Percentiles rank a stretch among this genome's conserved stretches.
These are phyloP conservation scores for Polyploca ridens DNA, from an alignment of 2,888 invertebrate species.

Conservation along the genomic window DNA sequence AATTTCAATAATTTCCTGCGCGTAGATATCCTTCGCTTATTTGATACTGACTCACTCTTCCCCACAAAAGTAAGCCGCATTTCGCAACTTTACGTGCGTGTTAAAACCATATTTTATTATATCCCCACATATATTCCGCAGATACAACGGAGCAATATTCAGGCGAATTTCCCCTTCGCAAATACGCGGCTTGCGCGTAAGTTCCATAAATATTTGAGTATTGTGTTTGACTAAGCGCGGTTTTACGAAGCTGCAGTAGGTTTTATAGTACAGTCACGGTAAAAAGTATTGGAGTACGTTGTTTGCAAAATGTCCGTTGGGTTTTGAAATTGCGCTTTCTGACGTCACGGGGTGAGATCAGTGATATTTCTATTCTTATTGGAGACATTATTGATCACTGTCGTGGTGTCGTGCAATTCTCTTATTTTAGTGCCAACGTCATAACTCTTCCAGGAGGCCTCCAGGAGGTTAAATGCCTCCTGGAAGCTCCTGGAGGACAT, in stretches of 20 bases:
- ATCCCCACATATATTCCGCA: slow-evolving; percentile 23
- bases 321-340: background rate
- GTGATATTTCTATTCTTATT: no score
- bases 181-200: slow-evolving; percentile 51
- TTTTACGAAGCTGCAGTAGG: slow-evolving; percentile 31
- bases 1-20: background rate
- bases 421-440: no score
- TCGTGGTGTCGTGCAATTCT: no score
- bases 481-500: no score
- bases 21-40: background rate
- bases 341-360: no score
- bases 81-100: slow-evolving; percentile 15
- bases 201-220: slow-evolving; percentile 68
- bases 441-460: no score
- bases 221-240: slow-evolving; percentile 46
- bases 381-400: no score
- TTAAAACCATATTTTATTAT: slow-evolving; percentile 27
- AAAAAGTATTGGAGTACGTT: slow-evolving; percentile 18
- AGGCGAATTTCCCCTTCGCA: slow-evolving; percentile 34
- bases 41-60: slow-evolving; percentile 1
- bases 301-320: background rate
- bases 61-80: slow-evolving; percentile 6
- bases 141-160: background rate
- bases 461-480: no score
- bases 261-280: slow-evolving; percentile 23